Evolutionary conservation across 2,797 vertebrate species (phyloP).

Genomic region (Heliangelus exortis): DNA sequence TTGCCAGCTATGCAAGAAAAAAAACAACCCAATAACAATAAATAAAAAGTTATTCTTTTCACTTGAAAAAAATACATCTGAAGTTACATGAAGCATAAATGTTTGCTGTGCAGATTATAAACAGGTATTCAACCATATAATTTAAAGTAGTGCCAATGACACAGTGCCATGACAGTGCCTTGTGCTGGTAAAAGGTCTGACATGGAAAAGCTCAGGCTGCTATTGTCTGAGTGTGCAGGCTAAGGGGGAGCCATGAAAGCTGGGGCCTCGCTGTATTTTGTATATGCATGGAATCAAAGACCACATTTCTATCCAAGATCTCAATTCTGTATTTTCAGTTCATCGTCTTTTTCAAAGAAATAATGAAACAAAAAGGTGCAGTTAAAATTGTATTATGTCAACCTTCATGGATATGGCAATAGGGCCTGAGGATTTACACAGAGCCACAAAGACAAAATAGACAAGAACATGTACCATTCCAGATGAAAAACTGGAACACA

Average conservation of each 20-base stretch:
- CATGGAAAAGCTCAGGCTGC: neutral
- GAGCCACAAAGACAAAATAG: neutral
- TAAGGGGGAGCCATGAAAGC: neutral
- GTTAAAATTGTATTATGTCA: neutral
- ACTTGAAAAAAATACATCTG: neutral
- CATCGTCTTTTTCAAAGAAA: neutral
- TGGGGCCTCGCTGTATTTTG: neutral
- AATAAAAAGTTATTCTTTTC: constrained; percentile 18
- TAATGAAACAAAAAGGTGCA: neutral
- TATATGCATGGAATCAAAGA: neutral
- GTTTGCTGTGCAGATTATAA: neutral
- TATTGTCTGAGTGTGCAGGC: neutral
- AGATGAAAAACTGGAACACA: neutral
- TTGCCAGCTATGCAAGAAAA: constrained; percentile 23
- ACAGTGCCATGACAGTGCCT: neutral
- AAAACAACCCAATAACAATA: neutral
- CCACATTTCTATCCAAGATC: neutral
- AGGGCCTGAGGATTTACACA: neutral
- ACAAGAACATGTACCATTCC: neutral
- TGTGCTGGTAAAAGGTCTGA: neutral
- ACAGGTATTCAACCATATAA: neutral
- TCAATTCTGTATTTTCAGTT: neutral
- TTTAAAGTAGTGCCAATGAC: neutral
- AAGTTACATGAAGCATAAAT: neutral
- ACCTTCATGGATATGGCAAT: neutral